Evolutionary conservation across 2,797 vertebrate species (phyloP), one percentile per base, ranked within the genome.

Genomic region (Echeneis naucrates): DNA sequence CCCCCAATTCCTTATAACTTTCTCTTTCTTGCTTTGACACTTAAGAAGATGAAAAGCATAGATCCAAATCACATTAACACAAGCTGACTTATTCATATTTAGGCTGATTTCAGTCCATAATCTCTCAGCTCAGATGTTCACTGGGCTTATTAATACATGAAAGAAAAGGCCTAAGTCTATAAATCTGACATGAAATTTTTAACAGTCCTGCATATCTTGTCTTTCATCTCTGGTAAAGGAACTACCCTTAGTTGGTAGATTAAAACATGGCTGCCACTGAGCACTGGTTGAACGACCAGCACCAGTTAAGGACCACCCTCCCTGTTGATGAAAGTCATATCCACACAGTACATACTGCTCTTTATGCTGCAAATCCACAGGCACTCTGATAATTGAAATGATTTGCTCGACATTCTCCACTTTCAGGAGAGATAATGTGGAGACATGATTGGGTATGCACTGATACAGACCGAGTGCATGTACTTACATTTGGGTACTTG

Each of bases 1-100:
- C 82, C 82, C 40, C 78, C 65, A 14, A 70, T 60, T 33, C 73
- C 32, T 91, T 92, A 92, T 89, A 85, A 92, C 84, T 85, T 80
- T 57, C 68, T 80, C 78, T 78, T 74, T 85, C 69, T 63, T 79
- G 75, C 73, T 86, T 67, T 77, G 87, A 88, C 89, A 90, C 82
- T 92, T 90, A 80, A 58, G 54, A 88, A 93, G 93, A 94, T 94
- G 92, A 94, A 94, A 94, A 89, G 91, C 90, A 79, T 53, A 50
- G 84, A 87, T 90, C 71, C 86, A 85, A 71, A 91, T 92, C 87
- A 92, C 80, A 90, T 92, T 92, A 94, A 93, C 91, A 80, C 73
- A n/a, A 88, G 80, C 87, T 92, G 93, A 93, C 87, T 93, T 92
- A 91, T 94, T 94, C 92, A 95, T 93, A 93, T 92, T 93, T 89